Conservation (phyloP, 2,113 vertebrate genomes). For the Piprites chloris region DNA sequence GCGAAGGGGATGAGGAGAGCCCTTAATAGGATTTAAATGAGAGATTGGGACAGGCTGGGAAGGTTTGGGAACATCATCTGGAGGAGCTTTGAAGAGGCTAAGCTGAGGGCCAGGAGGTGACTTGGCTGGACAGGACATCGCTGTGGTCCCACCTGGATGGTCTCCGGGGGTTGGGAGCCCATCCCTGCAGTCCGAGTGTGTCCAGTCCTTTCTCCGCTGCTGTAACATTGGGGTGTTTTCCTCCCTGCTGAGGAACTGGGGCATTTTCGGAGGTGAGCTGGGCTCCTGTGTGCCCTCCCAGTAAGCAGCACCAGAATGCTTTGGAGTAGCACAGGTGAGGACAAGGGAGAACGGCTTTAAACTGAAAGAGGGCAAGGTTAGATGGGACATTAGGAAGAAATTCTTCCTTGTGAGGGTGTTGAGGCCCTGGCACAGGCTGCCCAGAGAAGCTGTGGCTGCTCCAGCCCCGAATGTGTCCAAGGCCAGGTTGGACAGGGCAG, state of each 20-base stretch:
- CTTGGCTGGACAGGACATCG: fast-evolving
- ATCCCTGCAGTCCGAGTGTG: fast-evolving
- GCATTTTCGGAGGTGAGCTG: neutral
- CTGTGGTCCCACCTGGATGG: neutral
- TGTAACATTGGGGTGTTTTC: neutral
- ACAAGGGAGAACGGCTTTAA: neutral
- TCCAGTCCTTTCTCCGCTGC: neutral
- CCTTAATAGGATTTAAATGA: neutral
- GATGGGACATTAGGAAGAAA: neutral
- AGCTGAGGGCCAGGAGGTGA: neutral
- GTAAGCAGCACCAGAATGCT: fast-evolving
- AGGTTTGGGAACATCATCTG: fast-evolving
- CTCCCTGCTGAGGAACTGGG: neutral
- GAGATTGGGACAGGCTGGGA: neutral
- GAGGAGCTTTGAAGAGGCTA: neutral
- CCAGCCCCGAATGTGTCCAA: neutral
- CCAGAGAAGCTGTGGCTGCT: neutral
- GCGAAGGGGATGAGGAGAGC: neutral
- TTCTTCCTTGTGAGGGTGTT: neutral
- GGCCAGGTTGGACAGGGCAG: fast-evolving
- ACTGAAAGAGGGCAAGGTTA: fast-evolving
- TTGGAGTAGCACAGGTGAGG: fast-evolving
- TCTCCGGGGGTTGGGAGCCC: neutral
- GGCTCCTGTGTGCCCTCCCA: fast-evolving
- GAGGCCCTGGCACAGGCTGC: neutral